A percentile compares a stretch with the other conserved stretches of the same genome.
These are phyloP conservation scores for Indri indri DNA, from an alignment of 2,113 vertebrate genomes.

Conservation along the genomic window DNA sequence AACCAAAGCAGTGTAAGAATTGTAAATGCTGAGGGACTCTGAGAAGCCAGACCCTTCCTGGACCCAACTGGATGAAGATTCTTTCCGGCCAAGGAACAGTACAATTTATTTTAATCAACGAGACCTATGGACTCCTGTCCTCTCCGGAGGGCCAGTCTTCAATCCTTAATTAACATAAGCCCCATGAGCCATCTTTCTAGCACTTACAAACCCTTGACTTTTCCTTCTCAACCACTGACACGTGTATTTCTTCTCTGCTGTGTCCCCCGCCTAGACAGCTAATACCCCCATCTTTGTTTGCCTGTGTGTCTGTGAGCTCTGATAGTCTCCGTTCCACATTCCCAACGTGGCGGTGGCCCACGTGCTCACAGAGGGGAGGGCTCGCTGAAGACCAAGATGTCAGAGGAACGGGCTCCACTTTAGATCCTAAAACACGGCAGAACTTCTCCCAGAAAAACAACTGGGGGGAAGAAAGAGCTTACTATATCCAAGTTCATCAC, in stretches of 20 bases:
- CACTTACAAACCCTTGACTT: neutral
- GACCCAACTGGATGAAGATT: neutral
- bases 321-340: neutral
- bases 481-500: neutral
- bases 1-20: neutral
- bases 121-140: neutral
- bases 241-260: neutral
- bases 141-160: neutral
- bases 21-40: neutral
- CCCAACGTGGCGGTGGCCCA: neutral
- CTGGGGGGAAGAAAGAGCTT: rapidly evolving
- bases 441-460: conserved; percentile 9
- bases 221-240: neutral
- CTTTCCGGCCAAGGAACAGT: neutral
- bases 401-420: neutral
- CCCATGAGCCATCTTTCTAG: neutral
- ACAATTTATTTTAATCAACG: neutral
- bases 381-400: neutral
- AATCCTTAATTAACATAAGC: neutral
- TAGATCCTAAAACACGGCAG: neutral
- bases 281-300: neutral
- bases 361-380: neutral
- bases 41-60: neutral
- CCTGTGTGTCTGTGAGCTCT: neutral
- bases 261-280: neutral